phyloP scores from a whole-genome alignment of 2,888 invertebrate species.

The Calameuta pallipes region DNA sequence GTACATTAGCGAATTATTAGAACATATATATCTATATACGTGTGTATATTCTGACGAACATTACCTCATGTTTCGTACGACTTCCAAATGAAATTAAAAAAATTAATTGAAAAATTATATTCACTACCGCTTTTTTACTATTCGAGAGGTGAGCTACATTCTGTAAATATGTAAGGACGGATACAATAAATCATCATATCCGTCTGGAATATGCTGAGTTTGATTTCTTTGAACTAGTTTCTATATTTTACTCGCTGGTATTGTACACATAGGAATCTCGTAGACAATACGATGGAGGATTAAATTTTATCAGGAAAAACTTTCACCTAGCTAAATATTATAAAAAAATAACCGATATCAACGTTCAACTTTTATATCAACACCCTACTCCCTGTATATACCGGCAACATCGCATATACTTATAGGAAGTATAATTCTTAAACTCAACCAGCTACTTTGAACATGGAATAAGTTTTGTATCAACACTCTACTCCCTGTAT shows the following conservation, averaged over 20 bases:
- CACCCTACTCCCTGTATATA: neutral
- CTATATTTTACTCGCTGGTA: neutral
- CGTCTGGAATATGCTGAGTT: neutral
- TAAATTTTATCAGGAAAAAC: neutral
- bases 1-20: neutral
- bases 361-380: neutral
- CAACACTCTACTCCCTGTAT: too few relatives aligned
- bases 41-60: constrained; percentile 30
- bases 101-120: constrained; percentile 14
- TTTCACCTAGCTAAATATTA: neutral
- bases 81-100: constrained; percentile 15
- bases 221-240: neutral
- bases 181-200: neutral
- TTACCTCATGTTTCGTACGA: constrained; percentile 43
- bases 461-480: too few relatives aligned
- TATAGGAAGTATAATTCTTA: too few relatives aligned
- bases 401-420: neutral
- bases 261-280: neutral
- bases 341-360: neutral
- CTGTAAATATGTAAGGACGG: neutral
- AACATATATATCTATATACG: constrained; percentile 15
- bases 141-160: neutral
- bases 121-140: constrained; percentile 10
- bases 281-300: neutral
- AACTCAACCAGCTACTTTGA: too few relatives aligned